Percentiles rank a stretch among this genome's conserved stretches.
phyloP scores from a whole-genome alignment of 2,797 vertebrate genomes.

The Acrossocheilus fasciatus region DNA sequence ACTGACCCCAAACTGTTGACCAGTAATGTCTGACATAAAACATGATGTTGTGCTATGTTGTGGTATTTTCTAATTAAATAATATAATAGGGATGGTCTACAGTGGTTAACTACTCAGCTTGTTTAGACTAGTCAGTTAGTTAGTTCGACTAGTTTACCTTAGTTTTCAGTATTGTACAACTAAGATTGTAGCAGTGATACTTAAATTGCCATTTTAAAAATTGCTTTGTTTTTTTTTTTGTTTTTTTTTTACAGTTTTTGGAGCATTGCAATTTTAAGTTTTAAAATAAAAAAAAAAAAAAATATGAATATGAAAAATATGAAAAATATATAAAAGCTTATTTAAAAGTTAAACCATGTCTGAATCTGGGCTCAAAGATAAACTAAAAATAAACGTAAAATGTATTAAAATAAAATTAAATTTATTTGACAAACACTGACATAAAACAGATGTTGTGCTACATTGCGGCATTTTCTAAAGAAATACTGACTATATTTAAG shows the following conservation, averaged over 20 bases:
- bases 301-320: too few relatives aligned
- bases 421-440: conserved; percentile 16
- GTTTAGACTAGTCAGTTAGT: not conserved
- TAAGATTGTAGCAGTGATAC: not conserved
- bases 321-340: not conserved
- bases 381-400: not conserved
- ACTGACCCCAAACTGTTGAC: not conserved
- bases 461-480: not conserved
- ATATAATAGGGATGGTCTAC: not conserved
- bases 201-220: not conserved
- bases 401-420: not conserved
- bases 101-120: not conserved
- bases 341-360: not conserved
- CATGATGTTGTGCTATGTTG: not conserved
- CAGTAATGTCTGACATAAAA: not conserved
- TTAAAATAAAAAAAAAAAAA: not conserved
- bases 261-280: not conserved
- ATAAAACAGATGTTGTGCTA: conserved; percentile 14
- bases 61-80: too few relatives aligned
- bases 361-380: not conserved
- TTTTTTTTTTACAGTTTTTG: not conserved
- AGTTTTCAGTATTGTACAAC: not conserved
- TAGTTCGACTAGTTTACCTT: not conserved
- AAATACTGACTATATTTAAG: not conserved
- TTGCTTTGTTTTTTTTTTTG: too few relatives aligned